Conservation (phyloP, 2,888 invertebrate species). For the Xylota segnis region DNA sequence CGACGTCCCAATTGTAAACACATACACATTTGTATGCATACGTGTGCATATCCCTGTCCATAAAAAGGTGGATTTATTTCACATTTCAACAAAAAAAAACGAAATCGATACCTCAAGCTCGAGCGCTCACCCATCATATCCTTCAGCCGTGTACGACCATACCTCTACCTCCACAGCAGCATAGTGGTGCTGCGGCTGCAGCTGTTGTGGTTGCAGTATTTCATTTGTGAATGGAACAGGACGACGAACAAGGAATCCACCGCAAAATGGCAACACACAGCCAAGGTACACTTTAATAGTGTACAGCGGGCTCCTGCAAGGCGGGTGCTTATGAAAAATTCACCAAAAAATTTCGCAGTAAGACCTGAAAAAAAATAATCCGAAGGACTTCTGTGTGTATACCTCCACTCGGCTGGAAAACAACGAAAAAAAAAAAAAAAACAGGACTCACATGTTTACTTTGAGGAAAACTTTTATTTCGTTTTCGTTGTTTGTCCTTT, state of each 20-base stretch:
- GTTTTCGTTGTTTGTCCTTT: constrained; percentile 27
- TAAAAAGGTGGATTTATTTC: constrained; percentile 57
- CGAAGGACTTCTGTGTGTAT: constrained; percentile 10
- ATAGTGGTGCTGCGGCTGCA: constrained; percentile 12
- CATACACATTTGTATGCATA: neutral
- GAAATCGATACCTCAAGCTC: constrained; percentile 56
- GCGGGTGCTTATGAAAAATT: constrained; percentile 61
- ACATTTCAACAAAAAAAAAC: constrained; percentile 3
- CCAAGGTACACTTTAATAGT: neutral
- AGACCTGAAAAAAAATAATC: constrained; percentile 6
- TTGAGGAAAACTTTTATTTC: constrained; percentile 37
- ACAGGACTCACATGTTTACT: constrained; percentile 41
- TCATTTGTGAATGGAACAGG: constrained; percentile 41
- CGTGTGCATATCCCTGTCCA: constrained; percentile 6
- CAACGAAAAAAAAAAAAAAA: neutral
- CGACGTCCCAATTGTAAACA: neutral
- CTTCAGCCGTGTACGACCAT: constrained; percentile 54
- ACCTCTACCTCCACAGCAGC: neutral
- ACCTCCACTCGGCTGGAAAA: neutral
- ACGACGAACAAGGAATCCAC: constrained; percentile 21
- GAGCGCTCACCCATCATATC: constrained; percentile 39
- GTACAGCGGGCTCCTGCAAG: constrained; percentile 14
- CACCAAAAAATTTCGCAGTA: constrained; percentile 35
- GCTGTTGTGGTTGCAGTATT: constrained; percentile 53
- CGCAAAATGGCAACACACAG: constrained; percentile 28